Percentiles rank a stretch among this genome's conserved stretches.
These are phyloP conservation scores for Suricata suricatta DNA, from an alignment of 2,113 vertebrate species.

Conservation along the genomic window DNA sequence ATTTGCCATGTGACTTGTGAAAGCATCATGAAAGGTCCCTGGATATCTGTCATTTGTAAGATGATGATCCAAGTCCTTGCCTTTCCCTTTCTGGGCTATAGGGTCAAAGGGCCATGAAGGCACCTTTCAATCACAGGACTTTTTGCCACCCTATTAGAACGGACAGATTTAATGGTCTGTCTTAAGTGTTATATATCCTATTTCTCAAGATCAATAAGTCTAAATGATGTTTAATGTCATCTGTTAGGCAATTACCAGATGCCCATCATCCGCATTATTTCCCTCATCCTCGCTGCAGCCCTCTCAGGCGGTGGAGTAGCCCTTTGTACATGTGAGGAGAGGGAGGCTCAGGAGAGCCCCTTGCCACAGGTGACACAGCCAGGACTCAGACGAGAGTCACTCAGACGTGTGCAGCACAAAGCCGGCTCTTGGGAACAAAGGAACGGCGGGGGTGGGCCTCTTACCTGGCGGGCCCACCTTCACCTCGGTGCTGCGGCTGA, in stretches of 20 bases:
- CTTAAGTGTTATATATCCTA: neutral
- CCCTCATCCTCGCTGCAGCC: neutral
- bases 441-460: accelerated
- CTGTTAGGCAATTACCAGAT: neutral
- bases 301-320: accelerated
- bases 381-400: neutral
- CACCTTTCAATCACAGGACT: neutral
- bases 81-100: neutral
- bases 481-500: conserved; percentile 94
- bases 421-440: neutral
- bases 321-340: neutral
- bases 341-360: neutral
- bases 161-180: neutral
- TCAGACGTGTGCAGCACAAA: accelerated
- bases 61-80: neutral
- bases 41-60: neutral
- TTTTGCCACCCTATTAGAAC: neutral
- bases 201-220: neutral
- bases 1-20: neutral
- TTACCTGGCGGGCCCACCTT: conserved; percentile 84
- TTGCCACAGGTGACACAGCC: neutral
- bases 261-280: neutral
- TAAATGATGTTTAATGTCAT: neutral
- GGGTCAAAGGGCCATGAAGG: neutral
- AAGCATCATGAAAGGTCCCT: neutral